Evolutionary conservation across 2,113 vertebrate species (phyloP).

Genomic region (Uria lomvia): DNA sequence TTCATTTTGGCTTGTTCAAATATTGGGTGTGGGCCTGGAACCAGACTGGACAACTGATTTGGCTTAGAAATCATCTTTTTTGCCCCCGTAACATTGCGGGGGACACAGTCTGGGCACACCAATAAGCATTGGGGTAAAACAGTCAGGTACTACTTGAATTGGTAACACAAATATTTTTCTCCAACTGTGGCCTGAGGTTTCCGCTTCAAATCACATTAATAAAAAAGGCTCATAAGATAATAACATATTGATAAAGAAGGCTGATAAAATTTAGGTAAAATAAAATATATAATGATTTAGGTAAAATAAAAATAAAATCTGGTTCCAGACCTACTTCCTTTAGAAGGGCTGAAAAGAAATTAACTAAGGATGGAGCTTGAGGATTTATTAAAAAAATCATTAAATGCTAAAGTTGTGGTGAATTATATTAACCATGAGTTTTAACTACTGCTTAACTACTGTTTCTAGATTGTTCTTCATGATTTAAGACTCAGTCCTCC

Average conservation of each 20-base stretch:
- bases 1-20: not conserved
- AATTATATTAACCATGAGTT: not conserved
- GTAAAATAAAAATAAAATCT: not conserved
- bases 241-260: not conserved
- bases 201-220: not conserved
- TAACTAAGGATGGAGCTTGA: not conserved
- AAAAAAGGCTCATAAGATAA: not conserved
- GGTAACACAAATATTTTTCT: not conserved
- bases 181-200: not conserved
- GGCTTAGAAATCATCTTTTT: not conserved
- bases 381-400: not conserved
- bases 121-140: not conserved
- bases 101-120: not conserved
- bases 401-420: not conserved
- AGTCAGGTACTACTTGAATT: not conserved
- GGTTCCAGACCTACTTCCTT: not conserved
- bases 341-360: not conserved
- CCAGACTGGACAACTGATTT: not conserved
- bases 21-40: not conserved
- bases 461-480: not conserved
- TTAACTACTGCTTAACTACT: not conserved
- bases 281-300: too few relatives aligned
- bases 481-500: not conserved
- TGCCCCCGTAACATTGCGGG: not conserved
- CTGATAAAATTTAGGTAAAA: not conserved